phyloP scores from a whole-genome alignment of 2,888 invertebrate species.

The Ormia ochracea region DNA sequence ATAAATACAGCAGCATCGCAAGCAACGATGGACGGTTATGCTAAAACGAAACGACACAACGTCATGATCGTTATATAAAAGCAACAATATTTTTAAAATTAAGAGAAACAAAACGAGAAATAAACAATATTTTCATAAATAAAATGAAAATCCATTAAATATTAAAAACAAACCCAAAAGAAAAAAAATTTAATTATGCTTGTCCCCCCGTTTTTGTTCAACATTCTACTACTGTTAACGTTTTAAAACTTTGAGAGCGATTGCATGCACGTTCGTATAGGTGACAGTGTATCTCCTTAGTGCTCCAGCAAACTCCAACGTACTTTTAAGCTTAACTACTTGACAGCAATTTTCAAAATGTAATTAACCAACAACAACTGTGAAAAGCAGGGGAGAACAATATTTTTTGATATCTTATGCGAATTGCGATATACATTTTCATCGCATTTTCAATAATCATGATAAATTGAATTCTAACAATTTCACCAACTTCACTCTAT shows the following conservation, averaged over 20 bases:
- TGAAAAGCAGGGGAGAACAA: slow-evolving; percentile 7
- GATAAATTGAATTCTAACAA: not conserved
- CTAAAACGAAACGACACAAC: not conserved
- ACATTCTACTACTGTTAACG: slow-evolving; percentile 41
- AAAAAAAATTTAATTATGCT: slow-evolving; percentile 59
- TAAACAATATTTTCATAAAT: slow-evolving; percentile 61
- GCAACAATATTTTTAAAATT: slow-evolving; percentile 15
- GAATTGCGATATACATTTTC: not conserved
- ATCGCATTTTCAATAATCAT: not conserved
- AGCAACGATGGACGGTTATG: not conserved
- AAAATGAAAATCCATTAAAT: slow-evolving; percentile 61
- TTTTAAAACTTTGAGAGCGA: slow-evolving; percentile 38
- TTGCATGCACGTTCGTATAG: slow-evolving; percentile 26
- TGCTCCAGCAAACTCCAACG: slow-evolving; percentile 53
- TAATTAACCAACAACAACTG: slow-evolving; percentile 71
- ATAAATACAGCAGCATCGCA: not conserved
- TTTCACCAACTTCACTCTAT: too few species aligned
- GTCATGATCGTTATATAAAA: not conserved
- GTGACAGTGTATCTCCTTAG: slow-evolving; percentile 25
- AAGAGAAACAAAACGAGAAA: slow-evolving; percentile 30
- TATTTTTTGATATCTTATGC: not conserved
- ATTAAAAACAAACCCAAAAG: slow-evolving; percentile 59
- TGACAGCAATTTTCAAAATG: slow-evolving; percentile 75
- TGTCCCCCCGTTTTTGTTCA: slow-evolving; percentile 37
- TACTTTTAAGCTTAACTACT: slow-evolving; percentile 69